phyloP scores from a whole-genome alignment of 2,797 vertebrate species.

The Sebastes melanostomus region DNA sequence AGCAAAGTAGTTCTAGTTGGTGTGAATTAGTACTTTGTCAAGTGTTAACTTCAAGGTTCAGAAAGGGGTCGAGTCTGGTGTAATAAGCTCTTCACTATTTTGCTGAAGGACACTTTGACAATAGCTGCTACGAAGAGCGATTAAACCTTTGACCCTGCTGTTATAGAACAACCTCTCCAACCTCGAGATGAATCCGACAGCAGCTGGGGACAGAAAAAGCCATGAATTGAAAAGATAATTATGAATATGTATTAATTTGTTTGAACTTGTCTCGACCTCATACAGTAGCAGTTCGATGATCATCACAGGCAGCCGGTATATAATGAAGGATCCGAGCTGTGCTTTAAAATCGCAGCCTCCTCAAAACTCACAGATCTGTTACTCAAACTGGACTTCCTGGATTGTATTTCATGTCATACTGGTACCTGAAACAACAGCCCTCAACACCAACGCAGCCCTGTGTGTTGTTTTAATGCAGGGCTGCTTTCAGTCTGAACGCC shows the following conservation, averaged over 20 bases:
- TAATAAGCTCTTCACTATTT: not conserved
- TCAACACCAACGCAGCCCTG: too few species aligned
- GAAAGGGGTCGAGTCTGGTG: not conserved
- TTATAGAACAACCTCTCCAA: not conserved
- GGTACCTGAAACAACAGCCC: not conserved
- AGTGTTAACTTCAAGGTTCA: not conserved
- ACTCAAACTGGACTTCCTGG: not conserved
- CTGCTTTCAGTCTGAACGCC: not conserved
- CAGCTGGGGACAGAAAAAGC: not conserved
- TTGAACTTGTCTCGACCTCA: not conserved
- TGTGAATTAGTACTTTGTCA: not conserved
- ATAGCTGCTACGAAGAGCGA: not conserved
- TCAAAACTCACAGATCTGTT: not conserved
- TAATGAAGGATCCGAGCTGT: not conserved
- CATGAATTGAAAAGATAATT: not conserved
- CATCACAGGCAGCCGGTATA: not conserved
- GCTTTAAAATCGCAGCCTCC: not conserved
- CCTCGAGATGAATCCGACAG: not conserved
- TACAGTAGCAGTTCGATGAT: not conserved
- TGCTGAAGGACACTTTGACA: slow-evolving; percentile 4
- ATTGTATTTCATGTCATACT: not conserved
- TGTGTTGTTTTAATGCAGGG: not conserved
- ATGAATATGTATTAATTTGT: not conserved
- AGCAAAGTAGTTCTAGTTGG: not conserved
- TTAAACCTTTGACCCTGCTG: not conserved